Percentiles rank a stretch among this genome's conserved stretches.
Conservation (phyloP, 2,888 invertebrate genomes). For the Scelioninae gen. 1 region DNA sequence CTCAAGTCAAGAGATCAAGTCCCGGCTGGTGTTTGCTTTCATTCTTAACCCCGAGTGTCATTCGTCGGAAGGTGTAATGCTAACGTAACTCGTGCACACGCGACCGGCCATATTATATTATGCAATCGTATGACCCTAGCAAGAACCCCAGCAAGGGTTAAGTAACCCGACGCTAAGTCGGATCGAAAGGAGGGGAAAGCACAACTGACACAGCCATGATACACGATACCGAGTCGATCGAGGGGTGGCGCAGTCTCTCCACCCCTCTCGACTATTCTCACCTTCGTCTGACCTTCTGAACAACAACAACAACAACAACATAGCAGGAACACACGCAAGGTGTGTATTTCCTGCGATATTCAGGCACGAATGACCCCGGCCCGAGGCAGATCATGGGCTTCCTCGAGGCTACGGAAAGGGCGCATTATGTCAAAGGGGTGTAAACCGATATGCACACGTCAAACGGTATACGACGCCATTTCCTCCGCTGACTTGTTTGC, state of each 20-base stretch:
- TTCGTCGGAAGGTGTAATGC: constrained; percentile 58
- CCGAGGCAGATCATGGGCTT: constrained; percentile 63
- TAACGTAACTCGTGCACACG: constrained; percentile 19
- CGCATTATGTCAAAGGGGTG: constrained; percentile 61
- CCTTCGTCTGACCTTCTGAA: constrained; percentile 17
- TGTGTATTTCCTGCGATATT: constrained; percentile 61
- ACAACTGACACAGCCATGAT: constrained; percentile 38
- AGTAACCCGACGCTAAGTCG: constrained; percentile 55
- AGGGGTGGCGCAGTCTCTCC: background rate
- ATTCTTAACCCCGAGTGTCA: constrained; percentile 64
- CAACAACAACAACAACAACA: constrained; percentile 12
- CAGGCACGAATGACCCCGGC: constrained; percentile 44
- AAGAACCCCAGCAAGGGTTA: constrained; percentile 52
- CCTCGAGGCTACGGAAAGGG: constrained; percentile 43
- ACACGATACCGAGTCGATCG: constrained; percentile 45
- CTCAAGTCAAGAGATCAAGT: constrained; percentile 59
- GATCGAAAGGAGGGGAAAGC: too few relatives aligned
- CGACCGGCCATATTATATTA: constrained; percentile 49
- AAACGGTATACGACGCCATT: constrained; percentile 8
- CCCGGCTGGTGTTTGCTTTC: constrained; percentile 65
- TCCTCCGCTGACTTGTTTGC: constrained; percentile 15
- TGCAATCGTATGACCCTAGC: constrained; percentile 60
- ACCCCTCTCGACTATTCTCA: constrained; percentile 11
- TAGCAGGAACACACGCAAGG: constrained; percentile 28
- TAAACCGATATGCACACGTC: constrained; percentile 52